These are phyloP conservation scores for Micropterix aruncella DNA, from an alignment of 2,888 invertebrate genomes.

Conservation along the genomic window DNA sequence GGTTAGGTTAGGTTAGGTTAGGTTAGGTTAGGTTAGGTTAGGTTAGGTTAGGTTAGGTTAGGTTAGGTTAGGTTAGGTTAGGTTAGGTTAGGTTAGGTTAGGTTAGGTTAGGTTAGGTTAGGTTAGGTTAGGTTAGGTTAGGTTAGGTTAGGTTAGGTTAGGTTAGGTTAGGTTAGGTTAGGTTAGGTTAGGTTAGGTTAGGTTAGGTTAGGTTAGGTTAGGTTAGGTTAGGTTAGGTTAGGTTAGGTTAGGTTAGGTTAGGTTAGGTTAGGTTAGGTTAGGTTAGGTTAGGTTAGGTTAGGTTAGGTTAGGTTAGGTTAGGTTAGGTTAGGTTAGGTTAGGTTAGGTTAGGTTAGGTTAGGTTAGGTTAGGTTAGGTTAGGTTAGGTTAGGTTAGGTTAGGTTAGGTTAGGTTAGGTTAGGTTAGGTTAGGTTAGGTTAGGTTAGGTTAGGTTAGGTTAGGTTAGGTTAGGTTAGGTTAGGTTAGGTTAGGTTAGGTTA, in stretches of 20 bases:
- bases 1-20: conserved; percentile 1
- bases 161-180: conserved; percentile 4
- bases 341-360: conserved; percentile 13
- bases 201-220: conserved; percentile 5
- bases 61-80: neutral
- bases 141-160: neutral
- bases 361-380: conserved; percentile 13
- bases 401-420: conserved; percentile 9
- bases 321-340: conserved; percentile 13
- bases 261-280: conserved; percentile 3
- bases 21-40: neutral
- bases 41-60: conserved; percentile 1
- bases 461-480: conserved; percentile 10
- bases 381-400: conserved; percentile 8
- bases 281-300: conserved; percentile 4
- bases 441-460: conserved; percentile 12
- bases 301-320: conserved; percentile 13
- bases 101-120: neutral
- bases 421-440: conserved; percentile 11
- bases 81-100: conserved; percentile 1
- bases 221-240: conserved; percentile 5
- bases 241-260: conserved; percentile 4
- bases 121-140: conserved; percentile 1
- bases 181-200: conserved; percentile 5
- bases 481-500: conserved; percentile 9